A percentile compares a stretch with the other conserved stretches of the same genome.
These are phyloP conservation scores for Oikopleura dioica DNA, from an alignment of 23 tunicate species.

Conservation along the genomic window DNA sequence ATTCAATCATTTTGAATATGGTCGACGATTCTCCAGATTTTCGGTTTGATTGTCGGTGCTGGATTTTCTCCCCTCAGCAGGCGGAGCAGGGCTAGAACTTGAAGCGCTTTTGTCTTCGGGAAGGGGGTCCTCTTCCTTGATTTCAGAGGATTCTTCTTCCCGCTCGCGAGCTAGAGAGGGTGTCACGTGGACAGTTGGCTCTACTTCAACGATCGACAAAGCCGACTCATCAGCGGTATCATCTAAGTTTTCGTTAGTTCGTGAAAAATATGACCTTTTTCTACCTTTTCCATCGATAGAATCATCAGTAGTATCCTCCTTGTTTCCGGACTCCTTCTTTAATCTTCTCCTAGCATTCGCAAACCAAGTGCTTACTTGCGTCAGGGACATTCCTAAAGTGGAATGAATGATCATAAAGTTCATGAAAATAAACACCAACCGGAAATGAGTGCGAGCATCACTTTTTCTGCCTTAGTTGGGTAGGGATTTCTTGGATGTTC, in stretches of 20 bases:
- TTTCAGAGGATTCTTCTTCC: not conserved
- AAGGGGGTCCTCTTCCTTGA: not conserved
- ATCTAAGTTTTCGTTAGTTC: too few relatives aligned
- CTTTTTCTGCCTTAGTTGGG: constrained; percentile 9
- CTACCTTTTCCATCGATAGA: not conserved
- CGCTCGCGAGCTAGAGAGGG: constrained; percentile 10
- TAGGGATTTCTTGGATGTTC: constrained; percentile 12
- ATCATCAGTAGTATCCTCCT: constrained; percentile 7
- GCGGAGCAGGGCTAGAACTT: too few relatives aligned
- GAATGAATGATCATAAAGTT: too few relatives aligned
- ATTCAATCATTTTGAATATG: too few relatives aligned
- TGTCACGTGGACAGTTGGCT: not conserved
- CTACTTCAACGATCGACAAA: not conserved
- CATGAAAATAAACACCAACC: too few relatives aligned
- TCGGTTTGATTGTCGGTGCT: too few relatives aligned
- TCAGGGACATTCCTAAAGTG: not conserved
- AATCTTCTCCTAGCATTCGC: constrained; percentile 11
- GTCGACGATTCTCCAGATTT: constrained; percentile 7
- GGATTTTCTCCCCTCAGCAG: too few relatives aligned
- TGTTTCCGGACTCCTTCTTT: not conserved
- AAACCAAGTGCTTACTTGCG: constrained; percentile 10
- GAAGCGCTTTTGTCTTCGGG: not conserved
- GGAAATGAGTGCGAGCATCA: constrained; percentile 6
- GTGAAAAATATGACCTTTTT: too few relatives aligned
- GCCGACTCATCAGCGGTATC: too few relatives aligned